These are phyloP conservation scores for Drosophila greeni DNA, from an alignment of 2,888 invertebrate genomes.

Conservation along the genomic window DNA sequence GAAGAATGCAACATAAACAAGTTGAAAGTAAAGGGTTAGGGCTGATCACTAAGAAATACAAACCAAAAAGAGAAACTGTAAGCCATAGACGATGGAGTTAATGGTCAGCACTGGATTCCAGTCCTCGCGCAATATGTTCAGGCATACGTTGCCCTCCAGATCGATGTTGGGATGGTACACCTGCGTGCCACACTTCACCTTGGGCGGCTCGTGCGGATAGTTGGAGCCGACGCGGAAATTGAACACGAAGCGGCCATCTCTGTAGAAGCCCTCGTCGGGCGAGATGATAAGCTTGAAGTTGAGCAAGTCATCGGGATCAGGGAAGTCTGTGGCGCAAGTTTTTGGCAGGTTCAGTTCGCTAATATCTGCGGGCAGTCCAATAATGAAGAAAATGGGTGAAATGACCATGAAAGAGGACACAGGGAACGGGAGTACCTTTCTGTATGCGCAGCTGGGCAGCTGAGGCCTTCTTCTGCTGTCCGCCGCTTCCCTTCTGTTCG, in stretches of 20 bases:
- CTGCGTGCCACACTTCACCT: constrained; percentile 98
- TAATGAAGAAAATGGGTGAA: constrained; percentile 1
- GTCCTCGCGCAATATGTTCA: constrained; percentile 98
- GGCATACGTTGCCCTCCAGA: constrained; percentile 97
- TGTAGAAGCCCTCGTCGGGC: constrained; percentile 98
- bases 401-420: not conserved
- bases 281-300: constrained; percentile 97
- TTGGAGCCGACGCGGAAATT: constrained; percentile 95
- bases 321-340: constrained; percentile 97
- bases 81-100: constrained; percentile 97
- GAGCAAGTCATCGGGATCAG: constrained; percentile 96
- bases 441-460: constrained; percentile 98
- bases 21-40: not conserved
- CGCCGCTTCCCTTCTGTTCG: constrained; percentile 86
- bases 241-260: constrained; percentile 95
- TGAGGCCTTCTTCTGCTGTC: constrained; percentile 93
- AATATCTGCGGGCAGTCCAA: constrained; percentile 85
- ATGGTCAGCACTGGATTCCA: constrained; percentile 99
- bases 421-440: constrained; percentile 86
- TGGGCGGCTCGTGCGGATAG: constrained; percentile 98
- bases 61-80: constrained; percentile 97
- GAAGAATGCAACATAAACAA: not conserved
- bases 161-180: constrained; percentile 99
- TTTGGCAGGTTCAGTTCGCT: constrained; percentile 98
- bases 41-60: not conserved